Conservation (phyloP, 2,113 vertebrate species). For the Oncorhynchus gorbuscha region DNA sequence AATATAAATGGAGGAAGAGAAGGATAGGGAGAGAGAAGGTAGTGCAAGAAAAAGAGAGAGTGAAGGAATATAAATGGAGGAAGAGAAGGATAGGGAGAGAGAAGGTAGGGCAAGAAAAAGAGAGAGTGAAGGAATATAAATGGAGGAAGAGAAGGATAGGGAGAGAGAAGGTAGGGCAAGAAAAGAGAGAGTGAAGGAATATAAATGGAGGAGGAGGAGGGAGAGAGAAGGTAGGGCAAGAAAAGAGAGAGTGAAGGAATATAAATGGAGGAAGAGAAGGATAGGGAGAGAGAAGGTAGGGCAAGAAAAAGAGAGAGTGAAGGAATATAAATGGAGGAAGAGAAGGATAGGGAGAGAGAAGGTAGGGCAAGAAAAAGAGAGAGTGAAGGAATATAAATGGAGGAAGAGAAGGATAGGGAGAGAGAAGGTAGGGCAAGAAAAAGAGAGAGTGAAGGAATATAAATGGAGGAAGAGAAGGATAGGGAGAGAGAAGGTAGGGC, state of each 20-base stretch:
- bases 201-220: no score
- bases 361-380: neutral
- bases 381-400: conserved; percentile 1
- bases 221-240: no score
- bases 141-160: conserved; percentile 12
- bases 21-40: neutral
- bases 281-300: conserved; percentile 14
- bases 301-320: conserved; percentile 5
- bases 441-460: neutral
- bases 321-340: neutral
- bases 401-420: neutral
- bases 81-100: no score
- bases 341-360: neutral
- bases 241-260: no score
- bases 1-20: neutral
- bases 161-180: no score
- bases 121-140: conserved; percentile 14
- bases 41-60: no score
- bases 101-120: neutral
- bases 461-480: neutral
- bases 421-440: conserved; percentile 16
- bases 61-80: no score
- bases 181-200: no score
- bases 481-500: no score
- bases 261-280: no score